Evolutionary conservation across 2,113 vertebrate genomes (phyloP).

Genomic region (Orientallactaga bullata): DNA sequence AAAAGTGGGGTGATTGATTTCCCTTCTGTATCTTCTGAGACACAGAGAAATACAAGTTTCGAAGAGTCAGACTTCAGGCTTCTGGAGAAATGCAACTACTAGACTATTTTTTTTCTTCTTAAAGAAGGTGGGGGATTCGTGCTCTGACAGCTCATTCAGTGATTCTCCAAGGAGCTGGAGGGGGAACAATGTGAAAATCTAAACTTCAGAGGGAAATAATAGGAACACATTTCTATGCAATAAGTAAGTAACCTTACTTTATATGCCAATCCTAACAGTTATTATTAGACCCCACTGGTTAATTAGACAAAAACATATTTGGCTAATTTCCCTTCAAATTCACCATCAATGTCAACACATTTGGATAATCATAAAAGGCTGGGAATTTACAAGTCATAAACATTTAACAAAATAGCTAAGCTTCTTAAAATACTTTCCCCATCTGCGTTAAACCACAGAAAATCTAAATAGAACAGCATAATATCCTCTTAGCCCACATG

Average conservation of each 20-base stretch:
- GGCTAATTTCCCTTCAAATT: constrained; percentile 81
- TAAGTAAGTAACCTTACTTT: constrained; percentile 66
- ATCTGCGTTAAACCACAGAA: constrained; percentile 82
- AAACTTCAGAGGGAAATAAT: constrained; percentile 68
- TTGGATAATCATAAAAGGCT: constrained; percentile 78
- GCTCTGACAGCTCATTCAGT: constrained; percentile 80
- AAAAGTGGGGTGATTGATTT: constrained; percentile 31
- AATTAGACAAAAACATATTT: constrained; percentile 81
- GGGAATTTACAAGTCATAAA: constrained; percentile 83
- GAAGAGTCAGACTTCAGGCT: constrained; percentile 68
- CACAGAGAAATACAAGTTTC: constrained; percentile 63
- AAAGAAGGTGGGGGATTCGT: constrained; percentile 73
- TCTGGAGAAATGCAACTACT: constrained; percentile 65
- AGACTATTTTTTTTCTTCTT: constrained; percentile 47
- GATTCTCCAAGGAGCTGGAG: constrained; percentile 78
- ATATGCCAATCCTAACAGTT: constrained; percentile 51
- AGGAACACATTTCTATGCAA: constrained; percentile 60
- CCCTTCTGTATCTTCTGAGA: constrained; percentile 77
- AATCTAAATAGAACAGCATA: constrained; percentile 74
- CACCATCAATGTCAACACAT: constrained; percentile 82
- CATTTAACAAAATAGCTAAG: constrained; percentile 83
- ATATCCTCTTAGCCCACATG: constrained; percentile 50
- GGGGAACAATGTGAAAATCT: constrained; percentile 79
- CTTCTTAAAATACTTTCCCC: constrained; percentile 84
- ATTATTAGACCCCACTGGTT: constrained; percentile 70